Base-by-base conservation (phyloP, 2,888 invertebrate species). In the Chironomus riparius region DNA sequence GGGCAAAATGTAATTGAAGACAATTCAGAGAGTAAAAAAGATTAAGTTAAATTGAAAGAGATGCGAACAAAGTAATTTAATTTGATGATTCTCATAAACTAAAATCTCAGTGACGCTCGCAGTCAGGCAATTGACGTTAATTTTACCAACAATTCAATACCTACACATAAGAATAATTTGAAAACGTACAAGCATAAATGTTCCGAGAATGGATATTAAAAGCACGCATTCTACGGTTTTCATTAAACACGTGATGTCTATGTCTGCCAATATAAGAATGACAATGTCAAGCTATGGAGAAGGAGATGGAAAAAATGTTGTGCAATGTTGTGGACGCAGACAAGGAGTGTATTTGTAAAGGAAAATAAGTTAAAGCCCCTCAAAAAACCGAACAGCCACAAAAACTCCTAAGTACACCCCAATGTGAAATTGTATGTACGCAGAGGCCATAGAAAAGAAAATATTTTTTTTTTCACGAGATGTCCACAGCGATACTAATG, bases 231-330 rank as follows among this genome's bases (percentile, higher is more conserved):
- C 18, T 1, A 56, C 15, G 7, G 13, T 15, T 28, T 70, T 24
- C 22, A 50, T 21, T 47, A 47, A 50, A 70, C 47, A 70, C 50
- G 70, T 70, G 70, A 70, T 70, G 70, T 28, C 47, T 15, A 47
- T 15, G 68, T n/a, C 50, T 50, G 50, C 50, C 12, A n/a, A 15
- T 5, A 13, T 15, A 15, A 15, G 15, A 50, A 50, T 50, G 15
- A 50, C 15, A 50, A 50, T 50, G 15, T 50, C n/a, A 50, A 50
- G 50, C 6, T 50, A 15, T 50, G 50, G 15, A 50, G 13, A 48
- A 47, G 2, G 47, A 47, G 13, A 47, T n/a, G n/a, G n/a, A 13
- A 62, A 62, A 65, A 65, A 65, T 4, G 21, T 65, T 65, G 50
- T 56, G 15, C 56, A 56, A 56, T 18, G n/a, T n/a, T n/a, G n/a